Evolutionary conservation across 2,888 invertebrate genomes (phyloP).

Genomic region (Rapana venosa): DNA sequence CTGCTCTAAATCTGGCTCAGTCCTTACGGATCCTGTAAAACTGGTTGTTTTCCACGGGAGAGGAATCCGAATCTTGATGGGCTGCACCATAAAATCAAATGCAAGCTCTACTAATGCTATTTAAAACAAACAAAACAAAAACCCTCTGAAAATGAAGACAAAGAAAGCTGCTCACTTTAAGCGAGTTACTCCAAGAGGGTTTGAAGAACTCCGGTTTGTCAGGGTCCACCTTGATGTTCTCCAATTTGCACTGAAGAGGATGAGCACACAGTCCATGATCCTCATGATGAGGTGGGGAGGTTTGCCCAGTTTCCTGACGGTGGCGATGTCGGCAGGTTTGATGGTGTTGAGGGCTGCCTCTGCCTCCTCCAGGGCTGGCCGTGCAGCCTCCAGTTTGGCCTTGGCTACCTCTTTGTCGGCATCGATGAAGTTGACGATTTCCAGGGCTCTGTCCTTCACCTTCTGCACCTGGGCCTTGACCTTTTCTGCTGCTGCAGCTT

Average conservation of each 20-base stretch:
- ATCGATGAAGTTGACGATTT: constrained; percentile 75
- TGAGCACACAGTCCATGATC: constrained; percentile 77
- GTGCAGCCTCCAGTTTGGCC: constrained; percentile 74
- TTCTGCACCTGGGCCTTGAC: constrained; percentile 75
- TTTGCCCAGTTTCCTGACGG: constrained; percentile 77
- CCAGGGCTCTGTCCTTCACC: constrained; percentile 76
- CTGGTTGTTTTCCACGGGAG: too few relatives aligned
- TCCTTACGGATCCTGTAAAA: too few relatives aligned
- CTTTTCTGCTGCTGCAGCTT: constrained; percentile 75
- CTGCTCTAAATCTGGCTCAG: too few relatives aligned
- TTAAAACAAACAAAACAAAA: neutral
- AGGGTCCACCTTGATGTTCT: constrained; percentile 83
- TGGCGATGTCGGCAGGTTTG: constrained; percentile 76
- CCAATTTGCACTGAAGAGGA: constrained; percentile 75
- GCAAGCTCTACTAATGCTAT: neutral
- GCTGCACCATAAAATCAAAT: too few relatives aligned
- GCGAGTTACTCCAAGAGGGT: constrained; percentile 96
- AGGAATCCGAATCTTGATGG: too few relatives aligned
- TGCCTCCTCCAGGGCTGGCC: constrained; percentile 76
- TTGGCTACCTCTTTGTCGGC: constrained; percentile 73
- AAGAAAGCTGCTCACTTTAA: constrained; percentile 82
- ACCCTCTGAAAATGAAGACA: constrained; percentile 79
- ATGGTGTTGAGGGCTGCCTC: constrained; percentile 77
- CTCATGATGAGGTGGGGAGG: constrained; percentile 78
- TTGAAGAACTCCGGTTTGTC: constrained; percentile 87